Evolutionary conservation across 1,140 invertebrate genomes (phyloP).

Genomic region (Papilio aristodemus): DNA sequence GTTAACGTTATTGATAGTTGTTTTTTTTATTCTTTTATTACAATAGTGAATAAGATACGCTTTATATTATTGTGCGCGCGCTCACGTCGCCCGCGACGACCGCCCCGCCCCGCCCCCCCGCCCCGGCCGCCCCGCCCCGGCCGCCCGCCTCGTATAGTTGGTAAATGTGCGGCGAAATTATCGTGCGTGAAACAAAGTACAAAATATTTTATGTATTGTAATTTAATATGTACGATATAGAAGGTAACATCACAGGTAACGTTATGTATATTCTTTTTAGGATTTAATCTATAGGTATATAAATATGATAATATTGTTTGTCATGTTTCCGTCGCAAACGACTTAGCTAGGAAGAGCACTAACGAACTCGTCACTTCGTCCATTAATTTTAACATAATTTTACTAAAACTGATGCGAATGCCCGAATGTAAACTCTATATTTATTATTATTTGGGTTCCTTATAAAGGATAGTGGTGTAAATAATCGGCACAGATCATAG

Average conservation of each 20-base stretch:
- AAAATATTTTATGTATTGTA: constrained; percentile 80
- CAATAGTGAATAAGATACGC: too few relatives aligned
- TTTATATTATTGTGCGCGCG: not conserved
- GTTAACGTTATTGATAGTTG: too few relatives aligned
- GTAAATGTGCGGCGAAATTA: constrained; percentile 63
- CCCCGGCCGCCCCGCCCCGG: constrained; percentile 36
- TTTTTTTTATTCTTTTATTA: too few relatives aligned
- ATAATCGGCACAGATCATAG: constrained; percentile 71
- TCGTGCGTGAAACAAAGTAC: constrained; percentile 76
- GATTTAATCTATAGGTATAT: constrained; percentile 66
- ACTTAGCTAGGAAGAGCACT: constrained; percentile 74
- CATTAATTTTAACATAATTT: constrained; percentile 79
- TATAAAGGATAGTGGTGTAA: constrained; percentile 73
- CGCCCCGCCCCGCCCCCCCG: not conserved
- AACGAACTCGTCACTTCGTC: constrained; percentile 80
- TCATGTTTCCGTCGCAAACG: constrained; percentile 77
- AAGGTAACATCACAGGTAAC: constrained; percentile 72
- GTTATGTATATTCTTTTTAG: constrained; percentile 75
- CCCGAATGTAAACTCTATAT: constrained; percentile 67
- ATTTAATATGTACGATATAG: constrained; percentile 77
- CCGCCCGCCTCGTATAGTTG: constrained; percentile 62
- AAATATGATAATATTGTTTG: constrained; percentile 67
- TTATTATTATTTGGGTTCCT: constrained; percentile 67
- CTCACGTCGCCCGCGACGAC: not conserved
- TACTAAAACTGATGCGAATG: constrained; percentile 69